Percentiles rank a stretch among this genome's conserved stretches.
Conservation (phyloP, 2,113 vertebrate species). For the Riparia riparia region DNA sequence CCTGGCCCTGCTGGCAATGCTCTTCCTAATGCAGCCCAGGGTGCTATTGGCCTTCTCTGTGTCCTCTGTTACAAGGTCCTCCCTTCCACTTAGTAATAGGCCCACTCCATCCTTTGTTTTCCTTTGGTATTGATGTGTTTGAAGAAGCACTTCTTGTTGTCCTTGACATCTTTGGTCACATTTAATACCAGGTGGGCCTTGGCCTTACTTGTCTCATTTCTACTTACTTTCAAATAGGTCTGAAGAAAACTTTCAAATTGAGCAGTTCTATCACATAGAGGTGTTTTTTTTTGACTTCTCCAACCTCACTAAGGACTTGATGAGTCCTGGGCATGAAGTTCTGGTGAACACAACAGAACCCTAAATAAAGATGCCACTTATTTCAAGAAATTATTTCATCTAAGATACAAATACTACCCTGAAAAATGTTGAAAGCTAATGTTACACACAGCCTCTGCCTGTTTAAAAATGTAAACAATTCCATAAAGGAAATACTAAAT, state of each 20-base stretch:
- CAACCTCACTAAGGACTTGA: neutral
- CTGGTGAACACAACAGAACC: neutral
- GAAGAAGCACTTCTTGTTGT: neutral
- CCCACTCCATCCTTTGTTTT: neutral
- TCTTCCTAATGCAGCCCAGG: neutral
- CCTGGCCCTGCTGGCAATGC: neutral
- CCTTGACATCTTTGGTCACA: neutral
- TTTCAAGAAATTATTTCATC: neutral
- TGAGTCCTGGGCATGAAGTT: neutral
- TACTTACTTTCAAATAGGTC: neutral
- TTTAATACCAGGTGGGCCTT: neutral
- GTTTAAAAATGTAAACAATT: neutral
- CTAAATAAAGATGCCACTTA: neutral
- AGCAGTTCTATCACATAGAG: neutral
- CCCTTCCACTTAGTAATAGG: neutral
- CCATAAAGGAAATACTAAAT: constrained; percentile 5
- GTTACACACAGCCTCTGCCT: neutral
- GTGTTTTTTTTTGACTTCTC: neutral
- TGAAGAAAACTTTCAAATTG: neutral
- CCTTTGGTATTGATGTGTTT: neutral
- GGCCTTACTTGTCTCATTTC: neutral
- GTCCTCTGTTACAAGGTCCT: neutral
- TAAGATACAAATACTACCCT: neutral
- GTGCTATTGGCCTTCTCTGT: neutral
- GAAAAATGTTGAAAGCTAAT: neutral